Base-by-base conservation (phyloP, 1,140 invertebrate genomes). In the Ridgeia piscesae region DNA sequence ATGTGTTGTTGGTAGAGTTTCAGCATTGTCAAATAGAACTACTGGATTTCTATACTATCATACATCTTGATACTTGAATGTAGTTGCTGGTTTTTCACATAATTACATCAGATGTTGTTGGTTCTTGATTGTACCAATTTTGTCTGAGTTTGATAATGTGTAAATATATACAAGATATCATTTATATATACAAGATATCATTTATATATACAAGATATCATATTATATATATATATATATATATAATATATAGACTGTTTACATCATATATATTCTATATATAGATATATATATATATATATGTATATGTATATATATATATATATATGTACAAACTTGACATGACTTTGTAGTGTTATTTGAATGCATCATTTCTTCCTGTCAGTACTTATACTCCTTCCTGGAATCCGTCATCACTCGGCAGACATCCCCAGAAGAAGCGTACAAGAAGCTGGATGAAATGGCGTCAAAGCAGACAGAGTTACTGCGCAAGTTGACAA, bases 341-440 rank as follows among this genome's bases (percentile, higher is more conserved):
- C n/a, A n/a, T n/a, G n/a, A n/a, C n/a, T n/a, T n/a, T n/a, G n/a
- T n/a, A n/a, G n/a, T n/a, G n/a, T n/a, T n/a, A n/a, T n/a, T n/a
- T n/a, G n/a, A n/a, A n/a, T n/a, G n/a, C 42, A 77, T 77, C 35
- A 58, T 93, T 92, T 93, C 89, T 91, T 92, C 92, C 88, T 96
- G 97, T 88, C 95, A 98, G 97, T 99, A 97, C 94, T 93, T 96
- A 93, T 97, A 96, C 94, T 96, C 97, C 93, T 97, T 97, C 94
- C 93, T 97, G 92, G 99, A 99, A 95, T 99, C 99, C 0, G 96
- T 99, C 35, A 99, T 99, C 93, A 99, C 98, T 0, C 98, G 99
- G 94, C 99, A 99, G 97, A 99, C 99, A 8, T 99, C 99, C 2
- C 98, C 98, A 0, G 98, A 99, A 94, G 98, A 99, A 95, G 99